Base-by-base conservation (phyloP, 2,113 vertebrate species). In the Zosterops lateralis region DNA sequence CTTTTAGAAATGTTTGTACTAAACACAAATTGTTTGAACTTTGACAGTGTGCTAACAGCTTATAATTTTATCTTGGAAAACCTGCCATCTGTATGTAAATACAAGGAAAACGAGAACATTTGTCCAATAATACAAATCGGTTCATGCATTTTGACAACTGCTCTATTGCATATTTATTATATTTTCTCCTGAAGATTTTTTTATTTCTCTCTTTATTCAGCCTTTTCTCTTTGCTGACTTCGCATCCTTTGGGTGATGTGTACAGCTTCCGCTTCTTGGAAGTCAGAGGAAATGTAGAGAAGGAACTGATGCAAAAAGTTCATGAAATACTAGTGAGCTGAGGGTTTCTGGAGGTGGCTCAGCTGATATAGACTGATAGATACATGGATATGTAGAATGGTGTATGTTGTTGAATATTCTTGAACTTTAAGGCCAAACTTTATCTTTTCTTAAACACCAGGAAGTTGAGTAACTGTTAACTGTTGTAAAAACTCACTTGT, bases 11-110 rank as follows among this genome's bases (percentile, higher is more conserved):
- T 31, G 17, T 77, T 81, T 74, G 18, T 81, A 47, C 19, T 81
- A 48, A 92, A 73, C 76, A 60, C 21, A 74, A 77, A 74, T 60
- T 77, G 20, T 71, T 81, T 93, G 44, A 95, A 74, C 51, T 92
- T 84, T 81, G 86, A 62, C 47, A 58, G 56, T 31, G 12, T 77
- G 51, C 81, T 77, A 77, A 51, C 36, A 93, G 70, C 70, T 91
- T 93, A 29, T 71, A 71, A 89, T 95, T 95, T 93, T 78, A 31
- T 87, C 44, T 78, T 81, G 71, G 34, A 84, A 89, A 84, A 92
- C 25, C 26, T 87, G 56, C 26, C 51, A 67, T 78, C 77, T 75
- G 24, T 67, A 60, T 81, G 48, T 47, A 92, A 80, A 91, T 84
- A 74, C 1, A 84, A 67, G 31, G 68, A 54, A 90, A 84, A 91